phyloP scores from a whole-genome alignment of 2,113 vertebrate genomes.

The Agelaius tricolor region DNA sequence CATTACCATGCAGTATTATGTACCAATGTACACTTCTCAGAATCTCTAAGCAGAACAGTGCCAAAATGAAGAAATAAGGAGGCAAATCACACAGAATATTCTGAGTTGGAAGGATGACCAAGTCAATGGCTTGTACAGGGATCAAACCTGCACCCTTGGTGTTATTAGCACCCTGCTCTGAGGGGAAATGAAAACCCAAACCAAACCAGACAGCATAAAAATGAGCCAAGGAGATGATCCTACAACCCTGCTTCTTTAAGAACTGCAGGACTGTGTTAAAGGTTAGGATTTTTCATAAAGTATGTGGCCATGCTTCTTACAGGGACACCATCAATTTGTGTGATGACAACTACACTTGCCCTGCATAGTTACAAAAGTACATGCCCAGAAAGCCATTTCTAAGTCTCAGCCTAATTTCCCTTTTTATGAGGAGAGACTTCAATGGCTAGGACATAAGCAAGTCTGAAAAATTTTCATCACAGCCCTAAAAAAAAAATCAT shows the following conservation, averaged over 20 bases:
- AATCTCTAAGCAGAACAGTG: not conserved
- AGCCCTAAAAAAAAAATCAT: not conserved
- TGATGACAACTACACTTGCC: not conserved
- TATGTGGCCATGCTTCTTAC: not conserved
- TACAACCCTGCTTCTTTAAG: not conserved
- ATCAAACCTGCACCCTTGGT: fast-evolving
- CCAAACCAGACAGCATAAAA: not conserved
- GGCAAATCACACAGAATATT: not conserved
- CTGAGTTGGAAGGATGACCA: not conserved
- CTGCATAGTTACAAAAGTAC: not conserved
- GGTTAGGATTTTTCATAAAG: not conserved
- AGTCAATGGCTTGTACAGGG: not conserved
- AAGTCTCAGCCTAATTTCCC: not conserved
- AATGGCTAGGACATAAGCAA: not conserved
- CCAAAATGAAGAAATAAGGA: not conserved
- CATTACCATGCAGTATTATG: not conserved
- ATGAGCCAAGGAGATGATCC: not conserved
- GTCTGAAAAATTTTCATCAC: not conserved
- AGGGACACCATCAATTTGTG: not conserved
- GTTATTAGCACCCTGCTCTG: not conserved
- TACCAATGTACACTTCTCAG: not conserved
- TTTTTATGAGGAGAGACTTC: not conserved
- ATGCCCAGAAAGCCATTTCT: not conserved
- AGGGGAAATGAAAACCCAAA: not conserved
- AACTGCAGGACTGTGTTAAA: not conserved